Base-by-base conservation (phyloP, 2,113 vertebrate species). In the Calonectris borealis region DNA sequence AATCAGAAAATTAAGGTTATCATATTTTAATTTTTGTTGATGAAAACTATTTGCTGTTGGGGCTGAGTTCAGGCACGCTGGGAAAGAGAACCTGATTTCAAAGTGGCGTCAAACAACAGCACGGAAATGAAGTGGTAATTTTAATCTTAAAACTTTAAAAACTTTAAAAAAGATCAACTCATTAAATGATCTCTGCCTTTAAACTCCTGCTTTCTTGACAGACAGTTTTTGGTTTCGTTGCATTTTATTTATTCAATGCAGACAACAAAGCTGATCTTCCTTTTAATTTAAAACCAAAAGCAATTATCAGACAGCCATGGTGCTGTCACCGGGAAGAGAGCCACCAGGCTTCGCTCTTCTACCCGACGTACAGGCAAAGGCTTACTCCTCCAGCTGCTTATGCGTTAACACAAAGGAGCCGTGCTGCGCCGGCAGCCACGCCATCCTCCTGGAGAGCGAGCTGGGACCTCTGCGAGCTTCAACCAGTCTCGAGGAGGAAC, bases 321-420 rank as follows among this genome's bases (percentile, higher is more conserved):
- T 51, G 31, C 57, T 25, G 31, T n/a, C 48, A n/a, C 38, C 6
- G 5, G 24, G 32, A 76, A 40, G n/a, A 70, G 42, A 38, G n/a
- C 36, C 31, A 34, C 7, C 15, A 68, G 57, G 29, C 27, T 82
- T 40, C 44, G 20, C 36, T 44, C 55, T 48, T 92, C 55, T 57
- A 15, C 14, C 38, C 1, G 0, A 66, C 1, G 2, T 10, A 22
- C 27, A 58, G 25, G 58, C 1, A 1, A 79, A 80, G 20, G 27
- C 27, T 66, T 76, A 42, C 20, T 70, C 75, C n/a, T 88, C 17
- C 66, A 4, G 3, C 26, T 81, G 38, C 64, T 83, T 51, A 29
- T 55, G 13, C 21, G 16, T 24, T 10, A 72, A 19, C 44, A 36
- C 27, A 16, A 19, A 57, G 19, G 42, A 64, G 16, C 42, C 2